Conservation (phyloP, 2,797 vertebrate species). For the Sebastes kiyomatsui region DNA sequence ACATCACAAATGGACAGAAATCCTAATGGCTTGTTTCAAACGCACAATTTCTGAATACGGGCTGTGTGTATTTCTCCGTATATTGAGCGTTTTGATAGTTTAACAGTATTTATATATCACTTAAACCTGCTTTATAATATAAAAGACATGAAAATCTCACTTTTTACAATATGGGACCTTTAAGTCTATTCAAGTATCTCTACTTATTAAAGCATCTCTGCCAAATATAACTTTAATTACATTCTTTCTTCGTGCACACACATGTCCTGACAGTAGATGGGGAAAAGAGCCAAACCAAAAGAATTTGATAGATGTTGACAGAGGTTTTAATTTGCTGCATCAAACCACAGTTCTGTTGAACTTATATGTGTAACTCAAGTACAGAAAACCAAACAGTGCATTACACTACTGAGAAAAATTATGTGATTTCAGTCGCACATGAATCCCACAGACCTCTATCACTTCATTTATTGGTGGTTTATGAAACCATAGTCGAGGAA, state of each 20-base stretch:
- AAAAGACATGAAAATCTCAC: too few relatives aligned
- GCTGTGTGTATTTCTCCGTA: too few relatives aligned
- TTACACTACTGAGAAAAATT: background rate
- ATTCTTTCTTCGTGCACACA: constrained; percentile 7
- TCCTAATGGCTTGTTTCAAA: too few relatives aligned
- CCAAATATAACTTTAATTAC: constrained; percentile 7
- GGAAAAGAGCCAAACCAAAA: constrained; percentile 16
- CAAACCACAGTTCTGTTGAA: background rate
- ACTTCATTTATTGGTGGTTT: background rate
- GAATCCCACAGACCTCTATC: background rate
- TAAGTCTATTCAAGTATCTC: background rate
- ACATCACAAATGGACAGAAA: too few relatives aligned
- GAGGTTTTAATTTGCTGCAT: constrained; percentile 5
- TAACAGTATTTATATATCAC: too few relatives aligned
- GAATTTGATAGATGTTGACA: constrained; percentile 8
- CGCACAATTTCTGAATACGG: too few relatives aligned
- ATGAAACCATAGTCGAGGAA: background rate
- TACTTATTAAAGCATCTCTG: background rate
- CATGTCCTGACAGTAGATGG: constrained; percentile 12
- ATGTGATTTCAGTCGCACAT: background rate
- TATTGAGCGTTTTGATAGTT: too few relatives aligned
- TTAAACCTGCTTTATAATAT: too few relatives aligned
- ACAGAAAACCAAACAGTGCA: background rate
- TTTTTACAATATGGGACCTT: background rate
- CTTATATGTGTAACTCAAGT: constrained; percentile 7